These are phyloP conservation scores for Manis crassicaudata DNA, from an alignment of 2,797 vertebrate genomes.

Conservation along the genomic window DNA sequence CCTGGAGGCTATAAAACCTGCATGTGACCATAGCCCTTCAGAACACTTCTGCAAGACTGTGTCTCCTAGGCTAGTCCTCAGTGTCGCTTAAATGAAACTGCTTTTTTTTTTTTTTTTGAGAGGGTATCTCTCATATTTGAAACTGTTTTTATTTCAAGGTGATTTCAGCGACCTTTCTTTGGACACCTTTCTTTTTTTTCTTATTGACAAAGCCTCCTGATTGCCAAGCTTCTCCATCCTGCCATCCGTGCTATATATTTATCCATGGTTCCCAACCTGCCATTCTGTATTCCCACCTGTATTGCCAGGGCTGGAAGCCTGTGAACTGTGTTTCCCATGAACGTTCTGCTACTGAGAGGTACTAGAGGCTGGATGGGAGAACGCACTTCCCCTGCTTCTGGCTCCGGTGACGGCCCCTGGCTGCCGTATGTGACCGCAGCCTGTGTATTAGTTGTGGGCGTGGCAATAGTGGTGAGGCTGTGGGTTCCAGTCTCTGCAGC, in stretches of 20 bases:
- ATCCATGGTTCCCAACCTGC: neutral
- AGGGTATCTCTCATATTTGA: too few relatives aligned
- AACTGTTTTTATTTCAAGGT: too few relatives aligned
- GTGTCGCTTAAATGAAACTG: too few relatives aligned
- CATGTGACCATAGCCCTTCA: too few relatives aligned
- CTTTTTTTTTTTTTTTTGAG: too few relatives aligned
- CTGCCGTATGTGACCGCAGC: neutral
- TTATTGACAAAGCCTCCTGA: neutral
- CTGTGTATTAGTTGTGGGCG: rapidly evolving
- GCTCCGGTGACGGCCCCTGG: neutral
- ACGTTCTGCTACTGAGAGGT: neutral
- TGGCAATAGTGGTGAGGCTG: too few relatives aligned
- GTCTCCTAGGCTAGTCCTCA: too few relatives aligned
- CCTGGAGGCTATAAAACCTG: too few relatives aligned
- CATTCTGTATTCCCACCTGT: neutral
- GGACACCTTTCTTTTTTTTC: neutral
- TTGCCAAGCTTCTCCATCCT: neutral
- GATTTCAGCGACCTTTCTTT: too few relatives aligned
- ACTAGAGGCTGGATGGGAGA: neutral
- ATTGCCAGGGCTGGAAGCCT: neutral
- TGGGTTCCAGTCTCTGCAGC: neutral
- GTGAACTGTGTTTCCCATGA: neutral
- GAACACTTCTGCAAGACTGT: too few relatives aligned
- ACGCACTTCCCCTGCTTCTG: neutral
- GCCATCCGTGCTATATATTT: neutral